Conservation (phyloP, 2,888 invertebrate genomes). For the Hedychridium roseum region DNA sequence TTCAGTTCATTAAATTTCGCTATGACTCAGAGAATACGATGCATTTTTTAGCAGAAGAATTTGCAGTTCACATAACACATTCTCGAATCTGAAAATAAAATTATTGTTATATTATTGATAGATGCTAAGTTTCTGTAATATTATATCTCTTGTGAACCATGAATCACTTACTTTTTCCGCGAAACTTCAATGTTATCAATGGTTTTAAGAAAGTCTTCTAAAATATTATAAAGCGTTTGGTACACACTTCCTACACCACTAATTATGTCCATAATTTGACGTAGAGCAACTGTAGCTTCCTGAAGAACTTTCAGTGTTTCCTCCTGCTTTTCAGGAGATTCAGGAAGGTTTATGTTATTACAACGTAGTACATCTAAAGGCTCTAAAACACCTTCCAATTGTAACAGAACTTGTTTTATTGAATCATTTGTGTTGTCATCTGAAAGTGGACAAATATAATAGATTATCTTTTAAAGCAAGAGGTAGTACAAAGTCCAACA, state of each 20-base stretch:
- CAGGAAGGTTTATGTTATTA: constrained; percentile 38
- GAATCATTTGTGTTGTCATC: constrained; percentile 21
- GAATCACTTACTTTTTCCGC: constrained; percentile 28
- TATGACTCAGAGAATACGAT: constrained; percentile 17
- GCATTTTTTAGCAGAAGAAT: constrained; percentile 28
- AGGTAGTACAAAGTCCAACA: neutral
- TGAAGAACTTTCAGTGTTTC: constrained; percentile 20
- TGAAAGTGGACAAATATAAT: constrained; percentile 15
- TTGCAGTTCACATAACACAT: constrained; percentile 28
- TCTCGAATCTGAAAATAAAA: constrained; percentile 28
- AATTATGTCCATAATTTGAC: constrained; percentile 26
- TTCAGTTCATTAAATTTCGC: too few species aligned
- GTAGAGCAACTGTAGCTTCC: constrained; percentile 24
- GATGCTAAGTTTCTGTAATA: neutral
- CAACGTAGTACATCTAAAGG: constrained; percentile 38
- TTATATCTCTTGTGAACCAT: neutral
- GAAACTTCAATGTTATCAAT: constrained; percentile 21
- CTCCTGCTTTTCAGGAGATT: constrained; percentile 26
- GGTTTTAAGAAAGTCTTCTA: constrained; percentile 30
- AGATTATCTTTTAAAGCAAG: neutral
- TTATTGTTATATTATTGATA: neutral
- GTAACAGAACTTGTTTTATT: constrained; percentile 23
- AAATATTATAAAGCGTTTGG: constrained; percentile 17
- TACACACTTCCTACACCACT: constrained; percentile 27
- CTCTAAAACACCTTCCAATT: constrained; percentile 29